Evolutionary conservation across 2,113 vertebrate species (phyloP).

Genomic region (Serinus canaria): DNA sequence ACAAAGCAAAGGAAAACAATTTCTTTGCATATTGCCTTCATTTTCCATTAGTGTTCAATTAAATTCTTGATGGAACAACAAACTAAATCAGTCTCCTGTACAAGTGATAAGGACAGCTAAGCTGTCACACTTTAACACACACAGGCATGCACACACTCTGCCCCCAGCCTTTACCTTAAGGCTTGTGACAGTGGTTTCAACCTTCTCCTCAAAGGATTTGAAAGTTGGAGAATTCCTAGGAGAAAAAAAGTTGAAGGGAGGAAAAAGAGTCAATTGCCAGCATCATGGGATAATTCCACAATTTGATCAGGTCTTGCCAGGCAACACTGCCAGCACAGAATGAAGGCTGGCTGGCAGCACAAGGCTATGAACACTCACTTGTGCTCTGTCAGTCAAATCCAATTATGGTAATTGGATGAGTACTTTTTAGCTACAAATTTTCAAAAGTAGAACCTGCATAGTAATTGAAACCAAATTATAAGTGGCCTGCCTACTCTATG

Average conservation of each 20-base stretch:
- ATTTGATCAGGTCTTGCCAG: neutral
- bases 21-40: neutral
- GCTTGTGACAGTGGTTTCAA: conserved; percentile 92
- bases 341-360: neutral
- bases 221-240: conserved; percentile 95
- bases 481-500: neutral
- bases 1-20: neutral
- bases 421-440: neutral
- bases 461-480: neutral
- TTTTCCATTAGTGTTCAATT: neutral
- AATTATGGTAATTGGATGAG: neutral
- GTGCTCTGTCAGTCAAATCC: neutral
- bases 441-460: neutral
- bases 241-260: conserved; percentile 20
- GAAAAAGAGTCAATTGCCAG: conserved; percentile 25
- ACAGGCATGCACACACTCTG: neutral
- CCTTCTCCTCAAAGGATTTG: conserved; percentile 96
- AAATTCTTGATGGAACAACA: neutral
- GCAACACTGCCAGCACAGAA: neutral
- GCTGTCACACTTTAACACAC: neutral
- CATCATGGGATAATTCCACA: neutral
- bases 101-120: neutral
- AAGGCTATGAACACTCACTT: neutral
- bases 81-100: neutral
- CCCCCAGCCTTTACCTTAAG: conserved; percentile 85